Percentiles rank a stretch among this genome's conserved stretches.
Evolutionary conservation across 2,113 vertebrate species (phyloP).

Genomic region (Pteruthius melanotis): DNA sequence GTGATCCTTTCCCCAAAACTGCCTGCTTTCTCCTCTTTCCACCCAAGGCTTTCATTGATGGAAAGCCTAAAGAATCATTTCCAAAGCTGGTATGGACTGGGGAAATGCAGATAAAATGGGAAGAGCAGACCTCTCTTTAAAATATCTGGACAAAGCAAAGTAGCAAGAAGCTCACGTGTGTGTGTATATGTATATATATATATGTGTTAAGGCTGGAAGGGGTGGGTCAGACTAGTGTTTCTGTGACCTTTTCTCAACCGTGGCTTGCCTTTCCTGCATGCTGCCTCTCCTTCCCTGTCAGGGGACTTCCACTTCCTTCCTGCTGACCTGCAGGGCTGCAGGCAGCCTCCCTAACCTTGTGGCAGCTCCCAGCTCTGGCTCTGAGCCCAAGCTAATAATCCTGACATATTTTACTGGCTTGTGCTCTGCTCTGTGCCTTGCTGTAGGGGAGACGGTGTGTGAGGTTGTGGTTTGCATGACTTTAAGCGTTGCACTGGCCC

Average conservation of each 20-base stretch:
- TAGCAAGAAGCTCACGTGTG: neutral
- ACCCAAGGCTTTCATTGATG: neutral
- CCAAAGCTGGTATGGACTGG: neutral
- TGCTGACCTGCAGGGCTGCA: slow-evolving; percentile 7
- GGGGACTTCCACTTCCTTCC: slow-evolving; percentile 44
- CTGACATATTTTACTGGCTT: slow-evolving; percentile 15
- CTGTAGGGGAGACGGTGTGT: neutral
- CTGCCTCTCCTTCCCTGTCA: neutral
- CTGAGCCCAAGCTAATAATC: slow-evolving; percentile 33
- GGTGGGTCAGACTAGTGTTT: neutral
- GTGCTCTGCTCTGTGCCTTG: neutral
- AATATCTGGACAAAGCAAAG: neutral
- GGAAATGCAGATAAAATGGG: neutral
- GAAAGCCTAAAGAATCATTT: neutral
- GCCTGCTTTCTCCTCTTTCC: neutral
- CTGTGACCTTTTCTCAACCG: slow-evolving; percentile 9
- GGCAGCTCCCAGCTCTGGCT: slow-evolving; percentile 41
- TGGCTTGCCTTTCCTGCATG: slow-evolving; percentile 5
- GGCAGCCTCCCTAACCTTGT: slow-evolving; percentile 9
- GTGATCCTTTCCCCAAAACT: neutral
- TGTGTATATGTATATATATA: neutral
- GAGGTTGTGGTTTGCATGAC: neutral
- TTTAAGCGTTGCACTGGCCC: neutral
- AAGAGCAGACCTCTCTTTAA: neutral
- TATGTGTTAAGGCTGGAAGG: neutral